phyloP scores from a whole-genome alignment of 2,888 invertebrate genomes.

The Resseliella maxima region DNA sequence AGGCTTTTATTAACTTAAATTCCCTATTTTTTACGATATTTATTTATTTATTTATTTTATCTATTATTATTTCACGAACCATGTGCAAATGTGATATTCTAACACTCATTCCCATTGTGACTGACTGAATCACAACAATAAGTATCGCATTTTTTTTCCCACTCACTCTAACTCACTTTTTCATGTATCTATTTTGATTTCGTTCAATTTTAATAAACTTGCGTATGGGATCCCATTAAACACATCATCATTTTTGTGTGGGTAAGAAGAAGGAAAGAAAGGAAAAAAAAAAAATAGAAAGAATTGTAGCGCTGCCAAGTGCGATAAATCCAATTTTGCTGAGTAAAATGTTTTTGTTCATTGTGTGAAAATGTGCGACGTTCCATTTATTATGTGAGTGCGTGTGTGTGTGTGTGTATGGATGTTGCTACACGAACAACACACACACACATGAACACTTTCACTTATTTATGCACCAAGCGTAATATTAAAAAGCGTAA shows the following conservation, averaged over 20 bases:
- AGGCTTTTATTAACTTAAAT: neutral
- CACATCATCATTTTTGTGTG: conserved; percentile 6
- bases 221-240: conserved; percentile 38
- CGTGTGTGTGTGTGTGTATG: too few species aligned
- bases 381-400: conserved; percentile 13
- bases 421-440: too few species aligned
- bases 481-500: conserved; percentile 47
- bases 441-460: too few species aligned
- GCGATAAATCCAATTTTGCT: conserved; percentile 45
- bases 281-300: neutral
- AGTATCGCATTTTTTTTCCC: neutral
- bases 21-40: neutral
- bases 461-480: conserved; percentile 36
- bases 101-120: neutral
- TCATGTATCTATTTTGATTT: conserved; percentile 40
- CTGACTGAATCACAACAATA: neutral
- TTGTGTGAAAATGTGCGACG: conserved; percentile 17
- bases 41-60: too few species aligned
- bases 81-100: neutral
- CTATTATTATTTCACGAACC: neutral
- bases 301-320: conserved; percentile 37
- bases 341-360: neutral
- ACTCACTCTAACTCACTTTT: neutral
- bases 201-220: conserved; percentile 39
- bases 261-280: neutral